These are phyloP conservation scores for Lepus europaeus DNA, from an alignment of 2,113 vertebrate species.

Conservation along the genomic window DNA sequence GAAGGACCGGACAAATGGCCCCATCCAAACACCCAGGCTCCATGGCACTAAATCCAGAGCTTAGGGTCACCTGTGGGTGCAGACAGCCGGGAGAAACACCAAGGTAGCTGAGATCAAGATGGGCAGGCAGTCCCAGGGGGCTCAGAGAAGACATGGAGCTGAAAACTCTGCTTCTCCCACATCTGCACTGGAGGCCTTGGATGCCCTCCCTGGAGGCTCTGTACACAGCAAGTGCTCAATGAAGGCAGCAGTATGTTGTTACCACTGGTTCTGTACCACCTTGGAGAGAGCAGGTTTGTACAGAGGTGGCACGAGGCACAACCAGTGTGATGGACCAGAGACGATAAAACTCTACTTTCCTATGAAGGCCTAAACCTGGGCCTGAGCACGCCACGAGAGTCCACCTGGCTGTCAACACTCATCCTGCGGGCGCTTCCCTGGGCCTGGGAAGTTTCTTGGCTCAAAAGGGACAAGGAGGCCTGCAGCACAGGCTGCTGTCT, in stretches of 20 bases:
- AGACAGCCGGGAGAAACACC: background rate
- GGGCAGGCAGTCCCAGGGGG: no score
- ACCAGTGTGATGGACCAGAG: background rate
- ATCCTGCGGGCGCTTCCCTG: background rate
- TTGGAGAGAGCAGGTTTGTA: background rate
- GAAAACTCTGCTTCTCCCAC: background rate
- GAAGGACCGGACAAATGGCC: rapidly evolving
- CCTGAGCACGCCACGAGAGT: background rate
- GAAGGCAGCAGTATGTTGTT: background rate
- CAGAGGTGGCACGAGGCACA: background rate
- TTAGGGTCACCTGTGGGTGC: rapidly evolving
- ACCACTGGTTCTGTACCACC: rapidly evolving
- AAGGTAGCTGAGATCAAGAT: background rate
- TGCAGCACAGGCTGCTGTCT: background rate
- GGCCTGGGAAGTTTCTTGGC: background rate
- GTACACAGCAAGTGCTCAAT: rapidly evolving
- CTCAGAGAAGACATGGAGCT: background rate
- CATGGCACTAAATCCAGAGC: background rate
- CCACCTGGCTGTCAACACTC: background rate
- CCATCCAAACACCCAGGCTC: background rate
- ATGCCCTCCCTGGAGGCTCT: background rate
- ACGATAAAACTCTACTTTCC: background rate
- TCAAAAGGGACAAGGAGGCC: background rate
- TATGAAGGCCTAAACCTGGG: background rate
- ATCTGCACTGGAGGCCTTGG: background rate